These are phyloP conservation scores for Ranitomeya imitator DNA, from an alignment of 2,113 vertebrate genomes.

Conservation along the genomic window DNA sequence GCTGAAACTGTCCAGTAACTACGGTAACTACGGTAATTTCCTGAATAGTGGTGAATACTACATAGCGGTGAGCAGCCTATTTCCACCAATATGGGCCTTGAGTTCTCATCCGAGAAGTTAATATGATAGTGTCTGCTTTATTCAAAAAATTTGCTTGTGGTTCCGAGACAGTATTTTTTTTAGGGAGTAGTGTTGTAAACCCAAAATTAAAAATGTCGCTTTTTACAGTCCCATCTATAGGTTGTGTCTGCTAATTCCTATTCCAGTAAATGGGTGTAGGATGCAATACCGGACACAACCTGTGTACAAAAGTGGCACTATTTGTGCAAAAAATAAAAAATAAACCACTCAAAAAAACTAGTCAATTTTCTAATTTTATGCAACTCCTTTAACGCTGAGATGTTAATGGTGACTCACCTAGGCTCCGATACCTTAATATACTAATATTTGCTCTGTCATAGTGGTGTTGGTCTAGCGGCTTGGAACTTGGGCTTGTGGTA, in stretches of 20 bases:
- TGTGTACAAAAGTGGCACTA: neutral
- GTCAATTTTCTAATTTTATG: neutral
- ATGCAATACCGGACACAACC: neutral
- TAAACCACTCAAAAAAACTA: too few relatives aligned
- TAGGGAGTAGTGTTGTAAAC: too few relatives aligned
- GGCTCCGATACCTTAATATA: neutral
- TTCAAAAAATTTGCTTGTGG: too few relatives aligned
- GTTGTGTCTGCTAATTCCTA: neutral
- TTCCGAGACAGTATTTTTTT: too few relatives aligned
- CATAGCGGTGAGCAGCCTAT: too few relatives aligned
- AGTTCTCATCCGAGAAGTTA: too few relatives aligned
- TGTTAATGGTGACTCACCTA: neutral
- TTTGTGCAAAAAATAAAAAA: neutral
- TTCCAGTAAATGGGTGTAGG: neutral
- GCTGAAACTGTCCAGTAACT: too few relatives aligned
- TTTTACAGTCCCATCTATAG: neutral
- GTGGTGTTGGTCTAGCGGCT: neutral
- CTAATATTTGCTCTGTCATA: constrained; percentile 11
- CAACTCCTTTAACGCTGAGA: neutral
- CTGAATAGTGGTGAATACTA: too few relatives aligned
- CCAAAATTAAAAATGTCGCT: too few relatives aligned
- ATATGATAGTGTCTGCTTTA: too few relatives aligned
- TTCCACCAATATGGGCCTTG: too few relatives aligned
- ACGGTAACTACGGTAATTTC: too few relatives aligned
- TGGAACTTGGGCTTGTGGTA: neutral